A percentile compares a stretch with the other conserved stretches of the same genome.
Evolutionary conservation across 2,797 vertebrate genomes (phyloP).

Genomic region (Anguilla obscura): DNA sequence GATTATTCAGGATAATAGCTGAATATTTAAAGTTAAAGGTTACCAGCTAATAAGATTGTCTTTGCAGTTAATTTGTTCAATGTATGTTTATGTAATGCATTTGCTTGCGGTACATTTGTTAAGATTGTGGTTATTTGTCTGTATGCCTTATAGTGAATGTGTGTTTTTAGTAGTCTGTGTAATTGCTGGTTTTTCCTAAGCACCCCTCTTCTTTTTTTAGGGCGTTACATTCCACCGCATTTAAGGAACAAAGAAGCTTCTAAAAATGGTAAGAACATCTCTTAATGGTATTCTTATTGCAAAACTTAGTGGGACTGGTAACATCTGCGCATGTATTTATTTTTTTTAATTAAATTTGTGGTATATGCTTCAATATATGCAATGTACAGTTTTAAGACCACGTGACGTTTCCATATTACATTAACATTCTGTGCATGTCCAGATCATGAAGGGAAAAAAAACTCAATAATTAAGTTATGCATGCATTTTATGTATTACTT

Average conservation of each 20-base stretch:
- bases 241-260: constrained; percentile 89
- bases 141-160: background rate
- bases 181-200: constrained; percentile 29
- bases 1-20: background rate
- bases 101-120: background rate
- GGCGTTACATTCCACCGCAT: constrained; percentile 94
- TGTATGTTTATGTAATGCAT: background rate
- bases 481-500: background rate
- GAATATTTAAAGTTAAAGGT: background rate
- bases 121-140: background rate
- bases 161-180: background rate
- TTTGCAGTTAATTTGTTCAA: background rate
- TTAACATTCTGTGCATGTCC: background rate
- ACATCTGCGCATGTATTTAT: background rate
- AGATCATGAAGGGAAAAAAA: background rate
- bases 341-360: background rate
- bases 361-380: background rate
- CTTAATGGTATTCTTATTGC: background rate
- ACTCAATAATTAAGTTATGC: background rate
- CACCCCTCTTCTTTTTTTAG: constrained; percentile 62
- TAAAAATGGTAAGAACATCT: constrained; percentile 73
- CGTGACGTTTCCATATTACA: background rate
- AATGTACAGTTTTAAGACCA: background rate
- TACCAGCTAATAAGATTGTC: background rate
- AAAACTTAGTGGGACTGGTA: background rate